These are phyloP conservation scores for Heliocidaris erythrogramma DNA, from an alignment of 35 echinoderm and acorn worm species.

Conservation along the genomic window DNA sequence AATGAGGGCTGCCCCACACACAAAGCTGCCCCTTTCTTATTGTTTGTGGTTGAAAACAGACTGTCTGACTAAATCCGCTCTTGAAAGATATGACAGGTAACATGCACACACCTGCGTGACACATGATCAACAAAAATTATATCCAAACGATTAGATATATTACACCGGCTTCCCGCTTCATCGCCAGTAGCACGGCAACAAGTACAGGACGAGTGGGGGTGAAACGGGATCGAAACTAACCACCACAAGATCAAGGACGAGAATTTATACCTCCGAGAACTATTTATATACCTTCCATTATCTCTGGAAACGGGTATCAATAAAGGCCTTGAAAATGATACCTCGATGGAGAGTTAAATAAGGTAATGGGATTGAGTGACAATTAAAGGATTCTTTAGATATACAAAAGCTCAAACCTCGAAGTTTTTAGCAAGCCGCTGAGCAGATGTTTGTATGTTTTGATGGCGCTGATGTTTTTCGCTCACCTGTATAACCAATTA, in stretches of 20 bases:
- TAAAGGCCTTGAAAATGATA: neutral
- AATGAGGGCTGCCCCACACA: neutral
- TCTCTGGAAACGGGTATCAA: neutral
- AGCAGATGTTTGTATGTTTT: neutral
- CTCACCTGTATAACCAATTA: neutral
- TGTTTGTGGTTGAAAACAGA: neutral
- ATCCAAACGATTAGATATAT: neutral
- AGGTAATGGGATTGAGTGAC: neutral
- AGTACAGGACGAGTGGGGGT: neutral
- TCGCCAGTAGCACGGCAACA: neutral
- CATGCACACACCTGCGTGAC: neutral
- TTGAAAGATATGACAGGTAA: neutral
- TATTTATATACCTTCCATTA: conserved; percentile 12
- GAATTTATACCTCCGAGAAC: neutral
- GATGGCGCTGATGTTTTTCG: neutral
- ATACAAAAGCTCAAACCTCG: neutral
- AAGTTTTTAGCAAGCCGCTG: neutral
- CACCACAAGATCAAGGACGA: neutral
- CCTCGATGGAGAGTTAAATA: neutral
- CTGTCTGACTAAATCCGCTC: neutral
- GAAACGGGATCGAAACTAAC: conserved; percentile 5
- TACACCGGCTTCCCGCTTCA: neutral
- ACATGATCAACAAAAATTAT: neutral
- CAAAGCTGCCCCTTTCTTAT: neutral
- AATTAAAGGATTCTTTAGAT: neutral